Percentiles rank a stretch among this genome's conserved stretches.
phyloP scores from a whole-genome alignment of 2,113 vertebrate genomes.

The Pavo muticus region DNA sequence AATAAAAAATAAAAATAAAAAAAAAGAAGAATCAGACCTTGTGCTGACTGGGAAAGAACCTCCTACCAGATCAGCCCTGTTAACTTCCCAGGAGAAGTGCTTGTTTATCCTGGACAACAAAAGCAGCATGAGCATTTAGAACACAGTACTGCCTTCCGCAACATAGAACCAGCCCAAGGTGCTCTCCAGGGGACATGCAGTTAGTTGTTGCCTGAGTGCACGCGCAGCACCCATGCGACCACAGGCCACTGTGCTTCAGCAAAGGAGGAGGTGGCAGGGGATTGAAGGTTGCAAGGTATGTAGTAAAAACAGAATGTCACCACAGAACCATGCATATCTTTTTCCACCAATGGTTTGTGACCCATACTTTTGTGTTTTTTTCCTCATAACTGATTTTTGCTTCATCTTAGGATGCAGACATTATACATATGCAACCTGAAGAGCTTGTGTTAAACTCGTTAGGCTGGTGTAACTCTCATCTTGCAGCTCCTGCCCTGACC shows the following conservation, averaged over 20 bases:
- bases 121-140: not conserved
- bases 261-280: not conserved
- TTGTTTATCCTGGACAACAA: not conserved
- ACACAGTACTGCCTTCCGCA: not conserved
- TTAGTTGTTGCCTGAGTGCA: not conserved
- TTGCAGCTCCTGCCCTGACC: not conserved
- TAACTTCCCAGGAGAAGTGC: not conserved
- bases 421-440: rapidly evolving
- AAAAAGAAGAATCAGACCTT: not conserved
- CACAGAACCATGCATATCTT: not conserved
- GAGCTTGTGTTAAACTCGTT: not conserved
- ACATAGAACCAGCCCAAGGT: not conserved
- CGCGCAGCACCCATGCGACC: rapidly evolving
- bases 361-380: not conserved
- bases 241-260: not conserved
- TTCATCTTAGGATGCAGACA: not conserved
- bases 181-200: not conserved
- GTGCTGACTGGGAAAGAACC: not conserved
- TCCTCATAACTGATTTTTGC: not conserved
- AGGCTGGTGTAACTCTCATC: not conserved
- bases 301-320: not conserved
- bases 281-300: not conserved
- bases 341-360: not conserved
- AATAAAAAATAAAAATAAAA: too few species aligned
- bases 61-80: not conserved